Percentiles rank a stretch among this genome's conserved stretches.
These are phyloP conservation scores for Spodoptera picta DNA, from an alignment of 2,888 invertebrate species.

Conservation along the genomic window DNA sequence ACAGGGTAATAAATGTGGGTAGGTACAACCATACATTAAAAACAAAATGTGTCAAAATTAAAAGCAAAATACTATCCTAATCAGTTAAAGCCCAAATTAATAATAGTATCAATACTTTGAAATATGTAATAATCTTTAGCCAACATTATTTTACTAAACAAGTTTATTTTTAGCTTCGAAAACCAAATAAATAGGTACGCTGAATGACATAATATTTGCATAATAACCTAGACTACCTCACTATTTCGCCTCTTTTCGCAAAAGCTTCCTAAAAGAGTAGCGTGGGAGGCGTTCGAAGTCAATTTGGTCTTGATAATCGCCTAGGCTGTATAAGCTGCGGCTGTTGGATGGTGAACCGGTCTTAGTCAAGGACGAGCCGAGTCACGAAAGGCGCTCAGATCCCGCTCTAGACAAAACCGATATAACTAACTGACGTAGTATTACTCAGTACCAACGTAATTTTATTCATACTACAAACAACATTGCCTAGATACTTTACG, in stretches of 20 bases:
- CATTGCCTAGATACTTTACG: conserved; percentile 1
- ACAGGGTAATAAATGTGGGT: no score
- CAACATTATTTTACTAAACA: no score
- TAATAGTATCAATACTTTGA: no score
- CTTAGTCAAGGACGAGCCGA: conserved; percentile 52
- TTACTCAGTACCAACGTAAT: conserved; percentile 5
- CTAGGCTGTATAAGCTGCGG: conserved; percentile 38
- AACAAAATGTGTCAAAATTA: no score
- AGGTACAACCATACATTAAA: no score
- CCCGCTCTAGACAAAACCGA: conserved; percentile 38
- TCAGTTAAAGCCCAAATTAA: no score
- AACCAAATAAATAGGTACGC: background rate
- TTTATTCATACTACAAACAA: conserved; percentile 17
- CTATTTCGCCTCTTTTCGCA: conserved; percentile 5
- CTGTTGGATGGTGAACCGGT: conserved; percentile 56
- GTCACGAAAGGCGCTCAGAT: conserved; percentile 51
- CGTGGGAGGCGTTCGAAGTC: conserved; percentile 36
- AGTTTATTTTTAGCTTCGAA: no score
- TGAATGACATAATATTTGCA: conserved; percentile 21
- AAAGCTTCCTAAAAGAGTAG: conserved; percentile 17
- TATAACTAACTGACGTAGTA: conserved; percentile 9
- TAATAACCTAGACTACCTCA: conserved; percentile 16
- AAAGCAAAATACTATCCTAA: no score
- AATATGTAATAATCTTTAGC: no score
- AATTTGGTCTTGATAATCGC: conserved; percentile 26